Evolutionary conservation across 2,888 invertebrate genomes (phyloP).

Genomic region (Microdon myrmicae): DNA sequence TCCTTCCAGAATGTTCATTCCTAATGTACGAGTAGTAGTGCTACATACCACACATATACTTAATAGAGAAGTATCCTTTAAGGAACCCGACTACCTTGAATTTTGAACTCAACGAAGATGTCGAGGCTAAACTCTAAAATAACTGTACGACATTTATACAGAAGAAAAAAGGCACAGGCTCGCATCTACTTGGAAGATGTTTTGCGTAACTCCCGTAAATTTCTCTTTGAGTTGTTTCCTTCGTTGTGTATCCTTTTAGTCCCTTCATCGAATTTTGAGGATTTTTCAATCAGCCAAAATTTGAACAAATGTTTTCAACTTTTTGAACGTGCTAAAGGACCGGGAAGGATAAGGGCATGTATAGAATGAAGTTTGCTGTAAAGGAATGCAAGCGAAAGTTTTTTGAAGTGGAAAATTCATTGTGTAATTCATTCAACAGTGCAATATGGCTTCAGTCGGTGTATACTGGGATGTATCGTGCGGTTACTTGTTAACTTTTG

Average conservation of each 20-base stretch:
- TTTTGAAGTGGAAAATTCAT: conserved; percentile 11
- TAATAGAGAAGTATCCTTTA: conserved; percentile 29
- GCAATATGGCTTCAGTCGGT: conserved; percentile 17
- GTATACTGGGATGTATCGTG: conserved; percentile 5
- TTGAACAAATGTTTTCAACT: conserved; percentile 44
- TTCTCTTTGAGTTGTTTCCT: conserved; percentile 4
- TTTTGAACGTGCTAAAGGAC: conserved; percentile 1
- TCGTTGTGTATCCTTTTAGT: not conserved
- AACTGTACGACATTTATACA: not conserved
- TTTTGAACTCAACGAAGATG: conserved; percentile 31
- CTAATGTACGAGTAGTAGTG: no score
- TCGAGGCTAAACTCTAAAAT: not conserved
- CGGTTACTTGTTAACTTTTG: conserved; percentile 31
- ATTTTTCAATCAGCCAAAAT: conserved; percentile 49
- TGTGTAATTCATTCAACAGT: conserved; percentile 16
- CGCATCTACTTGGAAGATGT: conserved; percentile 15
- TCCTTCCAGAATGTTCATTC: no score
- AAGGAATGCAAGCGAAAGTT: conserved; percentile 10
- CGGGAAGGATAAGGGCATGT: not conserved
- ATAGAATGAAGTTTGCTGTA: not conserved
- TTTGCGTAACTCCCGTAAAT: conserved; percentile 24
- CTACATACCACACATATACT: no score
- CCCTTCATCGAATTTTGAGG: conserved; percentile 38
- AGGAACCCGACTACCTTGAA: conserved; percentile 30
- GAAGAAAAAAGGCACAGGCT: conserved; percentile 3